Base-by-base conservation (phyloP, 2,797 vertebrate genomes). In the Platalea minor region DNA sequence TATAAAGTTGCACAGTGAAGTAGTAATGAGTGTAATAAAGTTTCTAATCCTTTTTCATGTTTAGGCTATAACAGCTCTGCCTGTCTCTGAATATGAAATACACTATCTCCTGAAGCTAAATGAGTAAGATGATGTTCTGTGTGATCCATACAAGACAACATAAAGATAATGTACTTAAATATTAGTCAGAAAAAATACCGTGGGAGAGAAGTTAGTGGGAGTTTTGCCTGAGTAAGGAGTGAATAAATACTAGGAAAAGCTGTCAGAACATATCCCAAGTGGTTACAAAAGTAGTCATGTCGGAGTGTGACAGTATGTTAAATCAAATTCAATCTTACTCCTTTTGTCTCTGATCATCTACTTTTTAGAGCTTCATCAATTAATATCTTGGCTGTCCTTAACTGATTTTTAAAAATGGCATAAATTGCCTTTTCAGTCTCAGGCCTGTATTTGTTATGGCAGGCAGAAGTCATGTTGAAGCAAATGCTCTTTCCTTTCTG, bases 21-120 rank as follows among this genome's bases (percentile, higher is more conserved):
- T 41, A 81, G 46, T 50, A 63, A 84, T 82, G 39, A 81, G 10
- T 51, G 31, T 67, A 59, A 35, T 67, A 85, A 77, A 74, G 37
- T 85, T 95, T 86, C 56, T 81, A 78, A 88, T 91, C 80, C 80
- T 72, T 84, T 91, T 61, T 81, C 57, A 45, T 81, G 67, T 94
- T 94, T 73, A 59, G 73, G 31, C 60, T 86, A 50, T 25, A 51
- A 68, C 39, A 92, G 51, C 35, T 65, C 35, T 91, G n/a, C 54
- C 39, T 88, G 48, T 75, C 46, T 69, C 26, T 7, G 29, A 81
- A 56, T 80, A 31, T 51, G 37, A 93, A 93, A 75, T 68, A 65
- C 29, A 31, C 54, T 84, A 78, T 89, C 88, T 96, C 79, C 79
- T 51, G 51, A 63, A 95, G 79, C 83, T 81, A 91, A 82, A 91